Base-by-base conservation (phyloP, 2,888 invertebrate genomes). In the Chaitophorus viminalis region DNA sequence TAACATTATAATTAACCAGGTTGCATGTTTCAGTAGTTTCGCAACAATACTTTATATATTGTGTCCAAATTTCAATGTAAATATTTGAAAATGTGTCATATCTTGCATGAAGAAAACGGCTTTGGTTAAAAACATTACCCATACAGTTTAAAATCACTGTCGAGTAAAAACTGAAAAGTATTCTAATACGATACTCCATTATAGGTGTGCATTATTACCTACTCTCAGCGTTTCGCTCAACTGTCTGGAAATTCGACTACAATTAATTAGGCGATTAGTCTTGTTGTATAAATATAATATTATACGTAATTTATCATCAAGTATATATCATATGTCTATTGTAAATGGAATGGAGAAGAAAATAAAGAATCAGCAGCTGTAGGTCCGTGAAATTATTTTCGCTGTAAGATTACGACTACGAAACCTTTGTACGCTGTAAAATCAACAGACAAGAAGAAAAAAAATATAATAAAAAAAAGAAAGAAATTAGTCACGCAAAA, bases 321-420 rank as follows among this genome's bases (percentile, higher is more conserved):
- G 60, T 60, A 21, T 21, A 9, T 52, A 9, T 52, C 6, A 6
- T 6, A 9, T 9, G 46, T 14, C 14, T 14, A 46, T 46, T 46
- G 25, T 60, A 60, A 60, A 60, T 29, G 11, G 68, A 11, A 5
- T 68, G 11, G 68, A 29, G 29, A 68, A 29, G 1, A 14, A 46
- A 68, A 68, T 25, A 68, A 68, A 68, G 68, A 29, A 68, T 17
- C 68, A 68, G 29, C 68, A 21, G 60, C 46, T 68, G 68, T 11
- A 29, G 68, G 29, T 29, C 68, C 68, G 68, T 68, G 68, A 68
- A 68, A 68, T 68, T 68, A 68, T 68, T 68, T 68, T 68, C 29
- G 6, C n/a, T 11, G 11, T 68, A 4, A 68, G 8, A 29, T n/a
- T 25, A 11, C 68, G 29, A 11, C 68, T 8, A 25, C 60, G 60